Conservation (phyloP, 2,888 invertebrate genomes). For the Chouioia cunea region DNA sequence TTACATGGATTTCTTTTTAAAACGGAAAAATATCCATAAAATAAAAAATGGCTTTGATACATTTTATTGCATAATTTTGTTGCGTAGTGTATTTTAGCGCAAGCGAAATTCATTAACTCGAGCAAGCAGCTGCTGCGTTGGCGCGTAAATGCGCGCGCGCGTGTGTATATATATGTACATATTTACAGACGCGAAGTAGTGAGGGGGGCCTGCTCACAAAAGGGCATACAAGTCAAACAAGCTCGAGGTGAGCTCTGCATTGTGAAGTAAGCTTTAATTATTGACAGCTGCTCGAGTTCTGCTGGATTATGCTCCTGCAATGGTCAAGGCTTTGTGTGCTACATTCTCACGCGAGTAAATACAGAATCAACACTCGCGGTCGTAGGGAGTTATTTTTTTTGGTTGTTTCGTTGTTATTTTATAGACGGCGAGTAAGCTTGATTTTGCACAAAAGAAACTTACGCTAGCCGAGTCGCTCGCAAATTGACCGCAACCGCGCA, state of each 20-base stretch:
- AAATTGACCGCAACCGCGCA: conserved; percentile 39
- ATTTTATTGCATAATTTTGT: too few species aligned
- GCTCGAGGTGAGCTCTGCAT: conserved; percentile 41
- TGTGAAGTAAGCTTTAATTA: conserved; percentile 4
- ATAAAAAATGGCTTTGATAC: too few species aligned
- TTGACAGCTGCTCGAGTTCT: background rate
- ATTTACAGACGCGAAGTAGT: conserved; percentile 47
- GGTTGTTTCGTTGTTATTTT: too few species aligned
- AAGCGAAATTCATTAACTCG: conserved; percentile 60
- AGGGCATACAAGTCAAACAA: conserved; percentile 55
- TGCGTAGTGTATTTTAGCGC: too few species aligned
- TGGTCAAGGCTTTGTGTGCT: too few species aligned
- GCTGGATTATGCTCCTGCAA: background rate
- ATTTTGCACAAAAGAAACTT: too few species aligned
- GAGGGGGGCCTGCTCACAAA: conserved; percentile 31
- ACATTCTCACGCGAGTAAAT: too few species aligned
- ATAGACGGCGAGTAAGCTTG: too few species aligned
- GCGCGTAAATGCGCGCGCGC: conserved; percentile 5
- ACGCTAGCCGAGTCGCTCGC: conserved; percentile 13
- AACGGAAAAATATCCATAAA: too few species aligned
- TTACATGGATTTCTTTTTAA: too few species aligned
- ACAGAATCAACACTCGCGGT: too few species aligned
- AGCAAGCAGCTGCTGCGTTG: conserved; percentile 53
- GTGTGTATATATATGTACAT: conserved; percentile 48
- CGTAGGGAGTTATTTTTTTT: too few species aligned